Percentiles rank a stretch among this genome's conserved stretches.
These are phyloP conservation scores for Falco naumanni DNA, from an alignment of 2,797 vertebrate genomes.

Conservation along the genomic window DNA sequence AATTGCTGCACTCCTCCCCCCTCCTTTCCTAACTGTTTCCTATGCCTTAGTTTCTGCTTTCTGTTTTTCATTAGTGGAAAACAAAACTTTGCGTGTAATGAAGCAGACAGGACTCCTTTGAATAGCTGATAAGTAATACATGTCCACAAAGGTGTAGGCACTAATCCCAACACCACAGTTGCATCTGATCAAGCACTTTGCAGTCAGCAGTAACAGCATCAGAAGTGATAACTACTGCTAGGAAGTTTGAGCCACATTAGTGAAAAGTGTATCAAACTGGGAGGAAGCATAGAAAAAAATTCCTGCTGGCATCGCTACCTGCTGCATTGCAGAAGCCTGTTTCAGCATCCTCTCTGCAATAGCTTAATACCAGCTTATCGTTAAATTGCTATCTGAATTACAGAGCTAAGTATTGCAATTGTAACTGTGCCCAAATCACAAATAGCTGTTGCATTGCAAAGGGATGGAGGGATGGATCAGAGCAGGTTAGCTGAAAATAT, in stretches of 20 bases:
- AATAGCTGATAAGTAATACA: neutral
- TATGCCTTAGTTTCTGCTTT: neutral
- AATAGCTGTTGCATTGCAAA: neutral
- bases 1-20: neutral
- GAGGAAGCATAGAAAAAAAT: neutral
- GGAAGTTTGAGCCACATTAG: neutral
- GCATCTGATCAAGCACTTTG: accelerated
- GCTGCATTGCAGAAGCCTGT: neutral
- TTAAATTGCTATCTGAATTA: neutral
- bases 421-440: neutral
- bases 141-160: no score
- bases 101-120: neutral
- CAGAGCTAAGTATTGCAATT: neutral
- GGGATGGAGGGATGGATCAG: neutral
- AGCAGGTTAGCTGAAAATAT: neutral
- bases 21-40: neutral
- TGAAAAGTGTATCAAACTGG: no score
- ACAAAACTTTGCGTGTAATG: neutral
- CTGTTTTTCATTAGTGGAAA: neutral
- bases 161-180: accelerated
- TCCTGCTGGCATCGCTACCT: neutral
- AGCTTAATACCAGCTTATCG: neutral
- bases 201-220: neutral
- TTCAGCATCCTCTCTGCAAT: neutral
- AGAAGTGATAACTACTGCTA: neutral